Evolutionary conservation across 2,888 invertebrate species (phyloP), one percentile per base, ranked within the genome.

Genomic region (Hydrotaea cyrtoneurina): DNA sequence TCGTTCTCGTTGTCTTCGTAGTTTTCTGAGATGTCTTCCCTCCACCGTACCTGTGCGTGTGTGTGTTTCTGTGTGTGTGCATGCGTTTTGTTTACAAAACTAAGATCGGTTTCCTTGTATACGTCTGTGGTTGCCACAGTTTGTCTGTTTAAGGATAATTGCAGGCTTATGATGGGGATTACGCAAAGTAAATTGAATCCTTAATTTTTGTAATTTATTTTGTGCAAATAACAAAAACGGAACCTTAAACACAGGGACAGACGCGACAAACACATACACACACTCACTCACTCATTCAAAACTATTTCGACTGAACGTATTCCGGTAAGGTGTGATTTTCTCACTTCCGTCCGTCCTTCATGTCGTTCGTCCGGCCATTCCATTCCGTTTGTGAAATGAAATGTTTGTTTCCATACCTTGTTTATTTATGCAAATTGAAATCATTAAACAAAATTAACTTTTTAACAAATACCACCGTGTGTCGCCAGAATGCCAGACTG

Each of bases 361-460:
- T 83, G 43, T 57, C 31, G 43, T 7, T 3, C 69, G 57, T 19
- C 36, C 64, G 46, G 17, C 21, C 57, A 59, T 62, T 57, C 23
- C 53, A 31, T 31, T 77, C 73, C 23, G 64, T 53, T 77, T 78
- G 80, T 80, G 81, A 79, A 69, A 23, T 15, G 69, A 23, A 21
- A 3, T 43, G 78, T 75, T 75, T 78, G 71, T 72, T 78, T 82
- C 23, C 26, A 36, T 86, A 87, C 87, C 90, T 90, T 89, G 90
- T 91, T 91, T 90, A 89, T 87, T 88, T 91, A 91, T 91, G 91
- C 88, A 91, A 91, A 91, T 91, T 90, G 88, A 69, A 43, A 76
- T 75, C 55, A 73, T 66, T 81, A 69, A 69, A 71, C 72, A 69
- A 80, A 78, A 85, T 86, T 86, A 86, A 78, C 90, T 89, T 89